Base-by-base conservation (phyloP, 2,113 vertebrate species). In the Rhipidura dahli region DNA sequence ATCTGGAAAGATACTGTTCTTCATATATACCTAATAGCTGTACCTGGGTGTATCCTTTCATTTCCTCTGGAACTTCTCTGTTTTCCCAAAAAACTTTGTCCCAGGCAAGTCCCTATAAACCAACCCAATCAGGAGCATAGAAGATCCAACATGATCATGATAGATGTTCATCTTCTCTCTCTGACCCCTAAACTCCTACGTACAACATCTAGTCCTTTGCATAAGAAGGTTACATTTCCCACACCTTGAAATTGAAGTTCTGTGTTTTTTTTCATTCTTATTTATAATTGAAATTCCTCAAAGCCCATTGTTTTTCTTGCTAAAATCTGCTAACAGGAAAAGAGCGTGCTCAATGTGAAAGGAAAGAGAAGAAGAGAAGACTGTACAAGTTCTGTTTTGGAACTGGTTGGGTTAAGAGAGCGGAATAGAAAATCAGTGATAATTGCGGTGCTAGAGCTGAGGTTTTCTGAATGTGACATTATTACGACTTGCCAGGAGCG, bases 401-500 rank as follows among this genome's bases (percentile, higher is more conserved):
- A 93, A 89, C 14, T 5, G 1, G 31, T n/a, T 72, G 42, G 83
- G 30, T 80, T 92, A 51, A 94, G 63, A 90, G 35, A 90, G 42
- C 57, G 86, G 56, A 82, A 75, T 60, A 57, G 65, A 89, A 91
- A 80, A 87, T n/a, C 23, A 39, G 72, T 87, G 78, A 69, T 91
- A 96, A 96, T 60, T 91, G 27, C 3, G 1, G 68, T 70, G 76
- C 59, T 88, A 40, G 51, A 87, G 65, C 72, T 96, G 93, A 97
- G 28, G 50, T 61, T 95, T 95, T 97, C 64, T 95, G 28, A 95
- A 92, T 93, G 83, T 90, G 84, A 94, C 73, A 65, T 64, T 90
- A 93, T 96, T 92, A 60, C 12, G 37, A 78, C 22, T 96, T 96
- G 84, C 72, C 83, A 64, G 89, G 81, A 96, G 88, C 40, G 0